These are phyloP conservation scores for Tenthredo amoena DNA, from an alignment of 2,888 invertebrate genomes.

Conservation along the genomic window DNA sequence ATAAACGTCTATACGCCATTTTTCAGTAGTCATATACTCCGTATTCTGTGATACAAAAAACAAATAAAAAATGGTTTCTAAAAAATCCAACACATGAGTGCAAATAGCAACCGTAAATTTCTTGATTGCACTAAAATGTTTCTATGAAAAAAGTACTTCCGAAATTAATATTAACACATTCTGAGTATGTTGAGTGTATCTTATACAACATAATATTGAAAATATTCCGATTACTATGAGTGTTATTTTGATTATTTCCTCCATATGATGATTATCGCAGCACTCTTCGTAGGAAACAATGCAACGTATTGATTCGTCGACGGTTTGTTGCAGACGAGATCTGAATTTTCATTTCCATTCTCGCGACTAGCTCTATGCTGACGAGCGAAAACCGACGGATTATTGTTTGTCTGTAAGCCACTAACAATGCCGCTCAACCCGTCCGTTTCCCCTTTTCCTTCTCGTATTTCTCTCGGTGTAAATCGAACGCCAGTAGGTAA, in stretches of 20 bases:
- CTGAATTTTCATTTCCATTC: conserved; percentile 34
- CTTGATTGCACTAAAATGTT: background rate
- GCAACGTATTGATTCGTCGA: background rate
- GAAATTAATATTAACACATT: background rate
- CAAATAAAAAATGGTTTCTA: background rate
- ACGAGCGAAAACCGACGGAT: conserved; percentile 38
- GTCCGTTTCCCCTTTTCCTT: conserved; percentile 1
- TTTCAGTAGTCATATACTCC: background rate
- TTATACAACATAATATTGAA: background rate
- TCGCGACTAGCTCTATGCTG: conserved; percentile 16
- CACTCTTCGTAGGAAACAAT: background rate
- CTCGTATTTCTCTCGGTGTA: background rate
- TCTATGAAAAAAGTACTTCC: background rate
- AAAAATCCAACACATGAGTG: background rate
- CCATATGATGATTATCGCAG: background rate
- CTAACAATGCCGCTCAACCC: conserved; percentile 43
- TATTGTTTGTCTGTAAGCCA: conserved; percentile 28
- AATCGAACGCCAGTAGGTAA: background rate
- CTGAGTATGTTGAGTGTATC: background rate
- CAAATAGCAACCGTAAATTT: background rate
- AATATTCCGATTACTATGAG: background rate
- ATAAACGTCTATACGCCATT: background rate
- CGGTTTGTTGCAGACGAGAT: background rate
- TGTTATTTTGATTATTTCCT: background rate
- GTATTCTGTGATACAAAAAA: background rate